Base-by-base conservation (phyloP, 2,888 invertebrate species). In the Stratiomys singularior region DNA sequence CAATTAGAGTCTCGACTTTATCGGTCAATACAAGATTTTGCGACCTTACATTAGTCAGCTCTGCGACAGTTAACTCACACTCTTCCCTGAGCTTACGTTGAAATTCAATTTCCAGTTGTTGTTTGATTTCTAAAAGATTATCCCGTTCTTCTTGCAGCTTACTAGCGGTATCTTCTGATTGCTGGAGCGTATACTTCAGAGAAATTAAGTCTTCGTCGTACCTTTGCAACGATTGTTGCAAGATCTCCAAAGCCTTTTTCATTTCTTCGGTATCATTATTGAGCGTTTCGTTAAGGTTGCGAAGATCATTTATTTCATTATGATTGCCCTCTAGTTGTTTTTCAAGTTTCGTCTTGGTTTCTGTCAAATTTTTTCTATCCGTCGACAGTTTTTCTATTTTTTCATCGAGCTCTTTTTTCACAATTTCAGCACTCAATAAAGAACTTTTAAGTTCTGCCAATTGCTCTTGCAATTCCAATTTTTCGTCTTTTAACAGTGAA, bases 221-320 rank as follows among this genome's bases (percentile, higher is more conserved):
- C 18, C 71, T 80, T 66, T 79, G 78, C 5, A 76, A 37, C 44
- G 78, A n/a, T 23, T 18, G n/a, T 37, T 74, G 60, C 13, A 37
- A 46, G 28, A 37, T 28, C 21, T 52, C 66, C 30, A 66, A 13
- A 18, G 27, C 52, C 63, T 74, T 67, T 76, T 78, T 66, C 7
- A 80, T 74, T 23, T 76, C 37, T 15, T 77, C 13, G 18, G 47
- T 58, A 46, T 78, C 76, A n/a, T 81, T 80, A 79, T 86, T 82
- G 13, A 87, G 83, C 80, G 86, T 83, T 37, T 82, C 81, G 78
- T 88, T 86, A 80, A 88, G 82, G 13, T 81, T 81, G 30, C 81
- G 80, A 46, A 87, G 85, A 78, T 85, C 85, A 81, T 85, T 81
- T 80, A 85, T 84, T 9, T 56, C 28, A 3, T 3, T n/a, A 4